Conservation (phyloP, 2,797 vertebrate genomes). For the Odontamblyopus rebecca region DNA sequence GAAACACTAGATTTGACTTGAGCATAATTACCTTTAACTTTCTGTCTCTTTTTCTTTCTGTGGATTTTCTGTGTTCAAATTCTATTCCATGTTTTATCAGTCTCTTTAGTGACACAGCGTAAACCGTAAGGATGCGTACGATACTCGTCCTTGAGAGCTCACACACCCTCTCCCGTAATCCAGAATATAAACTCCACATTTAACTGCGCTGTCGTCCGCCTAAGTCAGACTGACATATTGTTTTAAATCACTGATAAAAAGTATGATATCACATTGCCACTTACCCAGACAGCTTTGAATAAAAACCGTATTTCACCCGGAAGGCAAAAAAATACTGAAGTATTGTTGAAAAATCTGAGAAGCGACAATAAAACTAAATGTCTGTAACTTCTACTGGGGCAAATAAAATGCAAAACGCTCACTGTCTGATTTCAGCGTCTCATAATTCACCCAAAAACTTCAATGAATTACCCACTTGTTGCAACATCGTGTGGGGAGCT, state of each 20-base stretch:
- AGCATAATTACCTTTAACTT: no score
- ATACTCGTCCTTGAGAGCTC: conserved; percentile 35
- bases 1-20: no score
- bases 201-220: conserved; percentile 44
- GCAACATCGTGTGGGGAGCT: conserved; percentile 27
- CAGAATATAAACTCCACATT: conserved; percentile 36
- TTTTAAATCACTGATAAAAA: conserved; percentile 70
- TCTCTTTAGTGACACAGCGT: background rate
- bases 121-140: conserved; percentile 21
- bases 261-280: conserved; percentile 71
- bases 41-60: no score
- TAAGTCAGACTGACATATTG: conserved; percentile 70
- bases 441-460: conserved; percentile 26
- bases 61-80: no score
- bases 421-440: conserved; percentile 33
- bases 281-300: conserved; percentile 60
- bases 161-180: conserved; percentile 6
- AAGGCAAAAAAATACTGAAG: conserved; percentile 64
- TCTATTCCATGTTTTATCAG: background rate
- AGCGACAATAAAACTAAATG: conserved; percentile 35
- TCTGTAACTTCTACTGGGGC: conserved; percentile 41
- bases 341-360: conserved; percentile 54
- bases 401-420: conserved; percentile 44
- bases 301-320: conserved; percentile 48
- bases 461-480: conserved; percentile 44